Evolutionary conservation across 2,888 invertebrate genomes (phyloP), one percentile per base, ranked within the genome.

Genomic region (Drosophila tripunctata): DNA sequence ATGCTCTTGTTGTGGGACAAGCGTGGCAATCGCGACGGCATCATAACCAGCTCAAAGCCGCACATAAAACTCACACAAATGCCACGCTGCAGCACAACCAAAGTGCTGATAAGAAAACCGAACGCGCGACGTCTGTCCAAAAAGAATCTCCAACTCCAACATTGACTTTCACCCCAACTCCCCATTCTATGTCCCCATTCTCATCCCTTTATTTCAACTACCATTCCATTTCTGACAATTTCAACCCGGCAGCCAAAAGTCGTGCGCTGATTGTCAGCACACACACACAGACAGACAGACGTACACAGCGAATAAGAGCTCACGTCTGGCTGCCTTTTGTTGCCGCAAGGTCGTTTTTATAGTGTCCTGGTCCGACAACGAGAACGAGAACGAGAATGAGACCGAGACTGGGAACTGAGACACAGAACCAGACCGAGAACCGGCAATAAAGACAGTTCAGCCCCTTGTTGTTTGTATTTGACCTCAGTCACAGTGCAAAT

Each of bases 341-440:
- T 79, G 79, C 67, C 82, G 72, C 86, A 83, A 83, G 83, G 83
- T 83, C 83, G 88, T 85, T 85, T 83, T 85, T 82, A 77, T 87
- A 83, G 79, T 79, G 68, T 57, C 67, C 65, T 43, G 56, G 44
- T 51, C 41, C 51, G 31, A 38, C 10, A 40, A 10, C 17, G 12
- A 15, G 30, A 22, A 22, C 43, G 19, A 22, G 41, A 33, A 35
- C 14, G 8, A 21, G 21, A 17, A 22, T 14, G 4, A 43, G 41
- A 27, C 27, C n/a, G 17, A 8, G 31, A 30, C 36, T 7, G 5
- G n/a, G n/a, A n/a, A n/a, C n/a, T n/a, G n/a, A n/a, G n/a, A n/a
- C n/a, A n/a, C n/a, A n/a, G n/a, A n/a, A n/a, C n/a, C n/a, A 38
- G 41, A 24, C 17, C 15, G 8, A 31, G 36, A 24, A 21, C 22